Conservation (phyloP, 2,113 vertebrate genomes). For the Ctenodactylus gundi region DNA sequence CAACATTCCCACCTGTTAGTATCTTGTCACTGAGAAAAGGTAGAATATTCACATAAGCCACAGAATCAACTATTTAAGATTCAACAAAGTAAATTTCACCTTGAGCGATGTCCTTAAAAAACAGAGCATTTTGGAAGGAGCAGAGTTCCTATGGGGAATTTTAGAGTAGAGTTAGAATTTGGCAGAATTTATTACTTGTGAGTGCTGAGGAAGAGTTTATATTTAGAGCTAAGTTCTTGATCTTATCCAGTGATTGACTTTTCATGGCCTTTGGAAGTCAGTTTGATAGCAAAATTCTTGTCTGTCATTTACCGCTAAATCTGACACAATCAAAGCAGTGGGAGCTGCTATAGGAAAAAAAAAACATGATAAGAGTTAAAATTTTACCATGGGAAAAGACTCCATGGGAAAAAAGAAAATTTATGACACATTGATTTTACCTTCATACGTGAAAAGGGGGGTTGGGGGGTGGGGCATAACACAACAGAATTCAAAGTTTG, state of each 20-base stretch:
- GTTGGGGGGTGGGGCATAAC: no score
- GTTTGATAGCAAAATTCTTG: slow-evolving; percentile 53
- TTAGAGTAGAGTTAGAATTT: slow-evolving; percentile 5
- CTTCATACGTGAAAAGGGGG: neutral
- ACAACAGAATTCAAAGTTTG: slow-evolving; percentile 3
- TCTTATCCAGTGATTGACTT: slow-evolving; percentile 65
- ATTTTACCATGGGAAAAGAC: neutral
- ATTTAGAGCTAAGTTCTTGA: slow-evolving; percentile 58
- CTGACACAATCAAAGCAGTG: slow-evolving; percentile 42
- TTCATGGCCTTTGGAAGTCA: slow-evolving; percentile 57
- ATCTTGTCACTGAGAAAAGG: neutral
- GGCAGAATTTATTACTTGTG: slow-evolving; percentile 29
- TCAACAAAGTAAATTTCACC: slow-evolving; percentile 3
- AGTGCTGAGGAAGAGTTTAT: slow-evolving; percentile 51
- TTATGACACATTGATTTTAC: neutral
- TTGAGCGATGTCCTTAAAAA: neutral
- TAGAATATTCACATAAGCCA: neutral
- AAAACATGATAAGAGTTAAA: neutral
- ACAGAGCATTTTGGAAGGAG: neutral
- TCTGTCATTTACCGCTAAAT: slow-evolving; percentile 51
- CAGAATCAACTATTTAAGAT: neutral
- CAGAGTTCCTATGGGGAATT: neutral
- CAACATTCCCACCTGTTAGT: neutral
- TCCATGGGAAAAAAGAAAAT: neutral
- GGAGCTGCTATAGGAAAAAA: slow-evolving; percentile 31